Evolutionary conservation across 92 coral and sea anemone species (phyloP), one percentile per base, ranked within the genome.

Genomic region (Paragorgia papillata): DNA sequence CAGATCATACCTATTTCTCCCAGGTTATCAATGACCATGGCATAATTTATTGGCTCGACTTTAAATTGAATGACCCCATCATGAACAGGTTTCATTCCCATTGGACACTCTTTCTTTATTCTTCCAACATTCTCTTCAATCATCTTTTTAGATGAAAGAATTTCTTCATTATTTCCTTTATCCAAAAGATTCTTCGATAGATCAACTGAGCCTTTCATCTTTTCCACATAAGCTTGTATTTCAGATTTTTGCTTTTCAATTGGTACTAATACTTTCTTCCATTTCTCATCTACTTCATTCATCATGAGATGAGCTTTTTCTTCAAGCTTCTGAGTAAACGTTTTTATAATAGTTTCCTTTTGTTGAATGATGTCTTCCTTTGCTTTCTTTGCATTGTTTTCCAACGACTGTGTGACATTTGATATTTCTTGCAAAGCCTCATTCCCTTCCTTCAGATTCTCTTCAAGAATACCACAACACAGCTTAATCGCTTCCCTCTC

Each of bases 201-300:
- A 58, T 58, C 64, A 3, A 58, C 19, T 9, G 64, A 58, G 69
- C 69, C 37, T 62, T 33, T 62, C 48, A 33, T n/a, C 33, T 30
- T 33, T 62, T 62, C 25, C 46, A 62, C 7, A 1, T 62, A 33
- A 29, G 44, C 69, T 2, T 62, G 20, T 14, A 62, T 33, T 43
- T 30, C 48, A 19, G 69, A 43, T 62, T 62, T 43, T 30, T 62
- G 69, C 37, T 62, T 30, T 49, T 32, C 6, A 14, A 62, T 43
- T 14, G 44, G 69, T 15, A 10, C 48, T 10, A 13, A 32, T 1
- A 34, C 79, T 73, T 73, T 43, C 13, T 55, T 73, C 63, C 54
- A 49, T 73, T 73, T 51, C 59, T 26, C 54, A 33, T 73, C 79
- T 9, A 73, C 79, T 32, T 54, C 29, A 64, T 51, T 64, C 24